Evolutionary conservation across 2,888 invertebrate species (phyloP).

Genomic region (Drosophila atripex): DNA sequence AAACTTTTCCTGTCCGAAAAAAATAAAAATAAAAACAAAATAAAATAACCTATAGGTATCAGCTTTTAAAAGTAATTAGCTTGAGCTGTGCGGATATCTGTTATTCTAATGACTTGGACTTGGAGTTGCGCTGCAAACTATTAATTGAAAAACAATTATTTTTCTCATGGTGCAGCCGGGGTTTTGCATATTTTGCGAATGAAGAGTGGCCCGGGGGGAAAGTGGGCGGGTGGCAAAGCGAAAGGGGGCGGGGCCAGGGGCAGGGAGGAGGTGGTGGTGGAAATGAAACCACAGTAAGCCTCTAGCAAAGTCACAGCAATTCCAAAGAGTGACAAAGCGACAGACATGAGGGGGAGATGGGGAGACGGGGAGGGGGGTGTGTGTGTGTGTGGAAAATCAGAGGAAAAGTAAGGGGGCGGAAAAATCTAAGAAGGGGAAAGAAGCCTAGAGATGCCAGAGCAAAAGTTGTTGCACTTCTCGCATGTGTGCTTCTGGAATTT

Average conservation of each 20-base stretch:
- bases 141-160: conserved; percentile 1
- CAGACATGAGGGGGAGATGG: not conserved
- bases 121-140: not conserved
- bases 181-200: conserved; percentile 13
- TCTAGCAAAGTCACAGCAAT: conserved; percentile 24
- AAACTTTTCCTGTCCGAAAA: not conserved
- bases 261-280: not conserved
- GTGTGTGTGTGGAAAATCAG: not conserved
- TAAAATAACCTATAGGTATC: not conserved
- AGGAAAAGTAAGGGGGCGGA: not conserved
- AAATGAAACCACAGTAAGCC: conserved; percentile 17
- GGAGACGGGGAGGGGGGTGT: too few relatives aligned
- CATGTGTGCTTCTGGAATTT: conserved; percentile 38
- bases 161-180: conserved; percentile 23
- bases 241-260: not conserved
- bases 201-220: too few relatives aligned
- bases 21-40: too few relatives aligned
- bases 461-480: conserved; percentile 38
- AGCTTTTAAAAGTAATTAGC: not conserved
- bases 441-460: conserved; percentile 16
- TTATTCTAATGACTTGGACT: conserved; percentile 1
- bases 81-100: not conserved
- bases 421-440: conserved; percentile 1
- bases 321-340: conserved; percentile 38
- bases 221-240: not conserved